A percentile compares a stretch with the other conserved stretches of the same genome.
Evolutionary conservation across 1,140 invertebrate genomes (phyloP).

Genomic region (Heliconius nattereri): DNA sequence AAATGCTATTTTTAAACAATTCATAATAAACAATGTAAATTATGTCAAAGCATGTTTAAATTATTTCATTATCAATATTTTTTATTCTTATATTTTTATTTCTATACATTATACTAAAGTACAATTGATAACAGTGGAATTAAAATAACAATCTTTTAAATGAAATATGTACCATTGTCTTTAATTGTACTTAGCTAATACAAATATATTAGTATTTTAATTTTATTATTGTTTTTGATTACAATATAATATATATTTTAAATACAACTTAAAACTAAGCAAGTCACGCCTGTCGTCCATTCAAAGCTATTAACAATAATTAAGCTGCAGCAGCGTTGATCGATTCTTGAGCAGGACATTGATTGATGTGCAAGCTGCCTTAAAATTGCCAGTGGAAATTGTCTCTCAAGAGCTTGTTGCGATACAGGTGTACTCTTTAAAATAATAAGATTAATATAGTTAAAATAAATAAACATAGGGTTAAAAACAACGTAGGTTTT

Average conservation of each 20-base stretch:
- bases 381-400: conserved; percentile 19
- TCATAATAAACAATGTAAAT: too few species aligned
- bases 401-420: not conserved
- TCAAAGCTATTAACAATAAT: conserved; percentile 34
- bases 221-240: not conserved
- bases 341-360: conserved; percentile 37
- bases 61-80: too few species aligned
- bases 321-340: conserved; percentile 33
- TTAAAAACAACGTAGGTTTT: too few species aligned
- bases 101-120: too few species aligned
- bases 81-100: too few species aligned
- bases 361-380: conserved; percentile 33
- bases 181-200: too few species aligned
- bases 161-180: too few species aligned
- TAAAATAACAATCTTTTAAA: too few species aligned
- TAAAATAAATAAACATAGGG: not conserved
- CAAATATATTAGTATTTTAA: not conserved
- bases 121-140: too few species aligned
- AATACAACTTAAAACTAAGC: conserved; percentile 79
- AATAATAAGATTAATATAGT: not conserved
- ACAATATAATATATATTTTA: not conserved
- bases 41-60: too few species aligned
- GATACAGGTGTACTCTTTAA: not conserved
- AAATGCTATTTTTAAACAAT: too few species aligned
- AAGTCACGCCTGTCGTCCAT: conserved; percentile 91